phyloP scores from a whole-genome alignment of 2,797 vertebrate species.

The Protonibea diacanthus region DNA sequence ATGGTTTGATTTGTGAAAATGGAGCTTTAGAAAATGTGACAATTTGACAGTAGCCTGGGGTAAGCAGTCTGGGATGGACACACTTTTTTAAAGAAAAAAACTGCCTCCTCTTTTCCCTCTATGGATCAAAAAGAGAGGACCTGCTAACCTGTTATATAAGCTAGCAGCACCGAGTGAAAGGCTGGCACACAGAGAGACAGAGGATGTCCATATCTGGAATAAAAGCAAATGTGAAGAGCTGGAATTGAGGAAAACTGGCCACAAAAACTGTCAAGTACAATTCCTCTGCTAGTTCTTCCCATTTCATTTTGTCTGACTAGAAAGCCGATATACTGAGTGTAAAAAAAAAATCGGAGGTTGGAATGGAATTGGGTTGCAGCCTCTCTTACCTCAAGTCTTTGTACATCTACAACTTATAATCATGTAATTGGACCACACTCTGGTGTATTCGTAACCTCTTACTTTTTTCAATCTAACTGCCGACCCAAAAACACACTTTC shows the following conservation, averaged over 20 bases:
- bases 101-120: conserved; percentile 12
- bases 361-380: conserved; percentile 42
- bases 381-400: neutral
- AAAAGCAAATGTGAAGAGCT: conserved; percentile 32
- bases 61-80: conserved; percentile 39
- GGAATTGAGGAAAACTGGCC: conserved; percentile 52
- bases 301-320: conserved; percentile 28
- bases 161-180: conserved; percentile 13
- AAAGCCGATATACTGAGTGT: conserved; percentile 18
- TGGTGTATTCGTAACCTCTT: conserved; percentile 51
- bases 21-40: conserved; percentile 63
- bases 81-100: conserved; percentile 9
- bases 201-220: conserved; percentile 17
- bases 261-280: conserved; percentile 41
- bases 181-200: conserved; percentile 20
- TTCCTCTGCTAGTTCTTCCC: conserved; percentile 16
- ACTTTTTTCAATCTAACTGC: conserved; percentile 48
- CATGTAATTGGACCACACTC: conserved; percentile 55
- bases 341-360: conserved; percentile 15
- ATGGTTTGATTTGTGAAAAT: conserved; percentile 64
- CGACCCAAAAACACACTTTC: conserved; percentile 64
- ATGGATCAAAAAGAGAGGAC: conserved; percentile 41
- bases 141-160: conserved; percentile 53
- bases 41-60: conserved; percentile 69
- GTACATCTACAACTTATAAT: conserved; percentile 17